Percentiles rank a stretch among this genome's conserved stretches.
Evolutionary conservation across 2,888 invertebrate species (phyloP).

Genomic region (Actias luna): DNA sequence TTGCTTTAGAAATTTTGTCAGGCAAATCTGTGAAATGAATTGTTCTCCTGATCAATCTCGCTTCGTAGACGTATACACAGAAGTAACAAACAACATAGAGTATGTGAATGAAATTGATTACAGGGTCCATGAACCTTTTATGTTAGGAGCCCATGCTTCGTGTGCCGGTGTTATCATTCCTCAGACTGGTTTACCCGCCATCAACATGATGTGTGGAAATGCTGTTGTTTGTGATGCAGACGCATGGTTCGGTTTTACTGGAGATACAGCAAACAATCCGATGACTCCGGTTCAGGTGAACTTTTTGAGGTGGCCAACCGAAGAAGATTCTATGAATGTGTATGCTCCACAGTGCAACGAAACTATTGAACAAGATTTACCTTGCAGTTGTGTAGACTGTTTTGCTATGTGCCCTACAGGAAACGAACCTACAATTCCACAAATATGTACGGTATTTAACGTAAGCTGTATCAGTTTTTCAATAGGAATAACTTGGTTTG

Average conservation of each 20-base stretch:
- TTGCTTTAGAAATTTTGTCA: conserved; percentile 88
- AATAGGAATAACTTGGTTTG: conserved; percentile 79
- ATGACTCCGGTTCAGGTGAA: conserved; percentile 85
- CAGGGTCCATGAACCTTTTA: conserved; percentile 82
- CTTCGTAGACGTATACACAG: conserved; percentile 49
- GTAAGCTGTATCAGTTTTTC: conserved; percentile 85
- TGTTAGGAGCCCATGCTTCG: conserved; percentile 86
- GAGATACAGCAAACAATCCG: conserved; percentile 73
- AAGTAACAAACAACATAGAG: conserved; percentile 30
- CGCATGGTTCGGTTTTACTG: conserved; percentile 86
- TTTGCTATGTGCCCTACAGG: conserved; percentile 81
- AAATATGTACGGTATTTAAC: conserved; percentile 80
- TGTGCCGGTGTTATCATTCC: conserved; percentile 90
- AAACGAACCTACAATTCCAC: conserved; percentile 60
- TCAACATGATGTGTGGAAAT: conserved; percentile 90
- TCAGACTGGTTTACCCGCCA: conserved; percentile 86
- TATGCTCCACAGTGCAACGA: conserved; percentile 81
- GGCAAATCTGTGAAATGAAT: conserved; percentile 90
- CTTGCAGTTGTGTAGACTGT: conserved; percentile 92
- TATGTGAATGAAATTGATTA: conserved; percentile 77
- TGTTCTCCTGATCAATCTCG: conserved; percentile 88
- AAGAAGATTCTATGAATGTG: conserved; percentile 66
- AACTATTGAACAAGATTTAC: conserved; percentile 74
- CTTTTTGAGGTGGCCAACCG: conserved; percentile 69
- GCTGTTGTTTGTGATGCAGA: conserved; percentile 83